Percentiles rank a stretch among this genome's conserved stretches.
Conservation (phyloP, 2,888 invertebrate genomes). For the Miltochrista miniata region DNA sequence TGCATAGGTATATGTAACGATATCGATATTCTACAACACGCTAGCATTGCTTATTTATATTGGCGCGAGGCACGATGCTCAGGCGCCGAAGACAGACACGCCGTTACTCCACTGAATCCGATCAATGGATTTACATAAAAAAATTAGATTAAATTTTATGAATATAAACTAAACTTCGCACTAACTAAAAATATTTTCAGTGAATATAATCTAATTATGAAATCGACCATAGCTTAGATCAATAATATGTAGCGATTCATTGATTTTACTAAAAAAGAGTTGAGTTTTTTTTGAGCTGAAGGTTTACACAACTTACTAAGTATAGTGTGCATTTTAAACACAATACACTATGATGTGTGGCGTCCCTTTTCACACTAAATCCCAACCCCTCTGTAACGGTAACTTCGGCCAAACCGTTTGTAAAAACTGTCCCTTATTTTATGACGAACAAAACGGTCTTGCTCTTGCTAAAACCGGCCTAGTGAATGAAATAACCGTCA, state of each 20-base stretch:
- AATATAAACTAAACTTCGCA: constrained; percentile 22
- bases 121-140: constrained; percentile 61
- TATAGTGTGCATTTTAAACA: too few species aligned
- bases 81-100: constrained; percentile 72
- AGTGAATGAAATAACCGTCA: constrained; percentile 55
- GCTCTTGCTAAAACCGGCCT: constrained; percentile 51
- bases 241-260: background rate
- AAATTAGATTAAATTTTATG: constrained; percentile 33
- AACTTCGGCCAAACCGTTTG: constrained; percentile 48
- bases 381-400: constrained; percentile 65
- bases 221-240: background rate
- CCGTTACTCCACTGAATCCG: constrained; percentile 64
- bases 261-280: background rate
- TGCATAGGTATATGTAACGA: constrained; percentile 21
- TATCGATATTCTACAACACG: constrained; percentile 42
- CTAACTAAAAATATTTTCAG: constrained; percentile 7
- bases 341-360: constrained; percentile 14
- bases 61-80: constrained; percentile 71
- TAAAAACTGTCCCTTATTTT: constrained; percentile 27
- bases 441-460: constrained; percentile 45
- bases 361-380: constrained; percentile 54
- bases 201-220: background rate
- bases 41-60: constrained; percentile 71
- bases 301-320: background rate
- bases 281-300: background rate